phyloP scores from a whole-genome alignment of 2,888 invertebrate species.

The Ophion slaviceki region DNA sequence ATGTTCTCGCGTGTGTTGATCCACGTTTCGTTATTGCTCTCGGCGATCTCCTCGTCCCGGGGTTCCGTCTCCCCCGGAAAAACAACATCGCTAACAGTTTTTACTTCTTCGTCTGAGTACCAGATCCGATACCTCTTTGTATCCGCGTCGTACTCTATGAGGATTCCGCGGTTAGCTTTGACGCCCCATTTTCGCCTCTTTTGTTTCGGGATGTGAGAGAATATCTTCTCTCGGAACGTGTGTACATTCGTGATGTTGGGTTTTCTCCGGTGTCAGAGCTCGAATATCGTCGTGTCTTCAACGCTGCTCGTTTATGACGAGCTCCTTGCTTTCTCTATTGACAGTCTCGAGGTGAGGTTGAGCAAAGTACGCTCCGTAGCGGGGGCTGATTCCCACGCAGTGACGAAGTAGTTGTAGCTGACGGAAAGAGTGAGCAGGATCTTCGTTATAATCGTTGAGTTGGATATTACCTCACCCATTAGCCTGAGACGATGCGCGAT shows the following conservation, averaged over 20 bases:
- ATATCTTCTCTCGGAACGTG: constrained; percentile 40
- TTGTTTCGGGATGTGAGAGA: constrained; percentile 42
- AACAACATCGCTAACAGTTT: not conserved
- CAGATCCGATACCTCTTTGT: constrained; percentile 51
- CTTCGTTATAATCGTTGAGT: constrained; percentile 46
- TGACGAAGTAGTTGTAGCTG: constrained; percentile 66
- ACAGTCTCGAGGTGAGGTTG: constrained; percentile 40
- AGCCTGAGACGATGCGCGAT: constrained; percentile 41
- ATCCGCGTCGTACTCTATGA: constrained; percentile 41
- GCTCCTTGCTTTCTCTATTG: constrained; percentile 37
- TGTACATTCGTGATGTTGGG: constrained; percentile 20
- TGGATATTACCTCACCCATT: constrained; percentile 40
- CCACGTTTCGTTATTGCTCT: not conserved
- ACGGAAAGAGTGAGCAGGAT: constrained; percentile 45
- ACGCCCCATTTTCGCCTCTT: constrained; percentile 47
- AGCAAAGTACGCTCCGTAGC: constrained; percentile 35
- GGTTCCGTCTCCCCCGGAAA: not conserved
- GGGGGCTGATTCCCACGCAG: constrained; percentile 63
- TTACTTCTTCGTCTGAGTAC: not conserved
- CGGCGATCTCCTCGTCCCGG: not conserved
- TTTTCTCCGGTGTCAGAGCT: constrained; percentile 33
- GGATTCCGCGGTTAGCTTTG: constrained; percentile 39
- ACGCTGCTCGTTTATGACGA: constrained; percentile 23
- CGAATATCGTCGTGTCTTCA: constrained; percentile 38
- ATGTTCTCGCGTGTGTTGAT: not conserved